Evolutionary conservation across 2,113 vertebrate genomes (phyloP), one percentile per base, ranked within the genome.

Genomic region (Gymnocephalus cernua): DNA sequence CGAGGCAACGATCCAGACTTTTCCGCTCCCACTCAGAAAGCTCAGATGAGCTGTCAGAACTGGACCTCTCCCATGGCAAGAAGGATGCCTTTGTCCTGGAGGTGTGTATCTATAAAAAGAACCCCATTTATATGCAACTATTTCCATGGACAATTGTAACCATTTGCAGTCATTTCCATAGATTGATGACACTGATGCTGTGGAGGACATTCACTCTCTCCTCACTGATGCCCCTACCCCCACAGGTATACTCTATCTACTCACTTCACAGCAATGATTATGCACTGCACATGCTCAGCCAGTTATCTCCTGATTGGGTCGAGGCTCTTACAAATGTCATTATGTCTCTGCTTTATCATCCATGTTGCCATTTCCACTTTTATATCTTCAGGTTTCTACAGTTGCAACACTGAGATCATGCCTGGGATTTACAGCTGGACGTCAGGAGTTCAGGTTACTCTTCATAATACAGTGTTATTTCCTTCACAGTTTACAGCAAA

Each of bases 351-450:
- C n/a, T 65, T 41, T 15, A 29, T 76, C 18, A 25, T 35, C 29
- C 15, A 14, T 47, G 13, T 45, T 27, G 44, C 18, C 4, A 23
- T 62, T 44, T 45, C 38, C 19, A 21, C 8, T 61, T 75, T 59
- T 23, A 21, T 71, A 21, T 74, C n/a, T 50, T n/a, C 82, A 99
- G 98, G 98, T 13, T 99, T 99, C 95, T 97, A 97, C 93, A 99
- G 97, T 90, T 99, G 98, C 90, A 99, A 99, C 93, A 99, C 98
- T 76, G 98, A 99, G 93, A 93, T 96, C 81, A 99, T 99, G 98
- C 98, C 98, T 93, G 98, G 98, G 84, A 97, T 99, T 94, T 96
- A 96, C 91, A 99, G 97, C 94, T 99, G 98, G 98, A 99, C 98
- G 58, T 95, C 97, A 5, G 96, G 95, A 93, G 95, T 99, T 94